Percentiles rank a stretch among this genome's conserved stretches.
Conservation (phyloP, 64 coral and sea anemone species). For the Montipora foliosa region DNA sequence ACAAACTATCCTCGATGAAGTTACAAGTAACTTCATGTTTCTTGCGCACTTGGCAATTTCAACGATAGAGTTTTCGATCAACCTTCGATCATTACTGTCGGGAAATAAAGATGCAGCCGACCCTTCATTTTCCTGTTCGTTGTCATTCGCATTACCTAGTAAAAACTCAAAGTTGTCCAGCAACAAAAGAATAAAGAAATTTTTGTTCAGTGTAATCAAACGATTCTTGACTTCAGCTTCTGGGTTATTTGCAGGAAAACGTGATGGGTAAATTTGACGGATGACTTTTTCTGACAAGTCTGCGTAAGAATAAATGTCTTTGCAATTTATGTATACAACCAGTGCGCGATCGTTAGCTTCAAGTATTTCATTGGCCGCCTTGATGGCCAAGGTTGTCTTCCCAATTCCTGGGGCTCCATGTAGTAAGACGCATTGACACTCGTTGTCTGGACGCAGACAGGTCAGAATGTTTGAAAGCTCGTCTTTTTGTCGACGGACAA, state of each 20-base stretch:
- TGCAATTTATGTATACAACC: constrained; percentile 22
- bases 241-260: neutral
- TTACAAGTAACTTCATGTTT: constrained; percentile 1
- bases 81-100: too few species aligned
- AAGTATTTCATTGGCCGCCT: constrained; percentile 4
- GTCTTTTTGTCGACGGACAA: neutral
- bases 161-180: too few species aligned
- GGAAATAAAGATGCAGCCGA: too few species aligned
- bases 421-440: neutral
- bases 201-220: too few species aligned
- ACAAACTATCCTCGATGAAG: neutral
- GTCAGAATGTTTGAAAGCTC: neutral
- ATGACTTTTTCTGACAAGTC: neutral
- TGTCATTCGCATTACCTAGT: neutral
- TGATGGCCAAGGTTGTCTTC: constrained; percentile 3
- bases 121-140: too few species aligned
- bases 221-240: too few species aligned
- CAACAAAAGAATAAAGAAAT: too few species aligned
- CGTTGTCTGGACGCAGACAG: neutral
- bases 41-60: neutral
- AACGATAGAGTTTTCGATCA: neutral
- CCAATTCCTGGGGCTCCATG: constrained; percentile 2
- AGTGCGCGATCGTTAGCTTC: neutral
- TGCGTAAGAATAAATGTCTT: neutral
- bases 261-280: neutral